Evolutionary conservation across 1,140 invertebrate genomes (phyloP).

Genomic region (Chrysomallon squamiferum): DNA sequence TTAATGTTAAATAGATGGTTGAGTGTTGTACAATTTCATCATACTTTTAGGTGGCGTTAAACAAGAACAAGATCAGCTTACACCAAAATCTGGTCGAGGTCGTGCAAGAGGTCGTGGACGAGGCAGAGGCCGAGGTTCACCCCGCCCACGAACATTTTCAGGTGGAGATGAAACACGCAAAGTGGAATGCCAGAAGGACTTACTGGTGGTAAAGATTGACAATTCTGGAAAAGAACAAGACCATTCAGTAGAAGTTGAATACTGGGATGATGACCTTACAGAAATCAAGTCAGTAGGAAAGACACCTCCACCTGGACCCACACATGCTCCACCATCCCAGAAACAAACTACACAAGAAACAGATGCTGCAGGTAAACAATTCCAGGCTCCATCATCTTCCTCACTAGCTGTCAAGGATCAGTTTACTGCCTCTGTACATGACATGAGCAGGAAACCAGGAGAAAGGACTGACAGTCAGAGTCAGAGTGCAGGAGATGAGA

Average conservation of each 20-base stretch:
- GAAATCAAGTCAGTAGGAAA: background rate
- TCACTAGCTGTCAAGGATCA: too few relatives aligned
- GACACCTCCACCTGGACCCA: too few relatives aligned
- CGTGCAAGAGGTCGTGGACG: conserved; percentile 44
- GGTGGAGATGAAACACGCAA: conserved; percentile 38
- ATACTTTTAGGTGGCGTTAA: conserved; percentile 7
- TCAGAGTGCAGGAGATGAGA: conserved; percentile 4
- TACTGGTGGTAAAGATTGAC: conserved; percentile 49
- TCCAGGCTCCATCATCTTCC: too few relatives aligned
- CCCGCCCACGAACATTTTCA: conserved; percentile 30
- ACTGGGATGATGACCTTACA: conserved; percentile 27
- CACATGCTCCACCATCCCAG: too few relatives aligned
- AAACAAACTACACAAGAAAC: too few relatives aligned
- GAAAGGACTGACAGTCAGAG: background rate
- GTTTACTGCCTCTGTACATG: too few relatives aligned
- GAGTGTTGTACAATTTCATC: too few relatives aligned
- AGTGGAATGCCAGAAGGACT: conserved; percentile 43
- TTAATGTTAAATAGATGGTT: too few relatives aligned
- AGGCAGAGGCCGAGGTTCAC: conserved; percentile 27
- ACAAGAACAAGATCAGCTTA: conserved; percentile 12
- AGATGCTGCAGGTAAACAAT: too few relatives aligned
- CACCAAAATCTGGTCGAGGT: conserved; percentile 29
- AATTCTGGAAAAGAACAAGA: conserved; percentile 38
- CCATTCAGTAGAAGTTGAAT: conserved; percentile 46
- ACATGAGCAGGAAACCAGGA: too few relatives aligned